Base-by-base conservation (phyloP, 2,888 invertebrate species). In the Sinopyrophorus schimmeli region DNA sequence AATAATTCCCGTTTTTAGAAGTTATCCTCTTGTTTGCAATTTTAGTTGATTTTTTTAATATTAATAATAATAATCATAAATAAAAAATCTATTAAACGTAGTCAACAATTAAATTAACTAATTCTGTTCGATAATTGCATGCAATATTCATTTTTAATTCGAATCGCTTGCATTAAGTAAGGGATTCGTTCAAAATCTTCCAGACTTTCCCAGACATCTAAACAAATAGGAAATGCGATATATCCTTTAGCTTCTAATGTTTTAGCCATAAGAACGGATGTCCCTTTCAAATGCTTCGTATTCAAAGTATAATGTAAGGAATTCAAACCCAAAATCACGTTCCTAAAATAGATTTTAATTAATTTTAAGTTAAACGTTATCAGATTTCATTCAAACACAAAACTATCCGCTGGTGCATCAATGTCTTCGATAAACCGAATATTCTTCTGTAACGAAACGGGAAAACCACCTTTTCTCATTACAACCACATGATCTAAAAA, bases 141-240 rank as follows among this genome's bases (percentile, higher is more conserved):
- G 15, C 17, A 10, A 30, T 18, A 34, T 28, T 47, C 43, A 11
- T n/a, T 34, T 74, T 76, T 72, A 70, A 76, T 38, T 72, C 77
- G 68, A 69, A 85, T 73, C 67, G 79, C 77, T 26, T 81, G 74
- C 76, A 84, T 78, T 20, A 87, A 68, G 63, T 80, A 85, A 0
- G 82, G 81, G 51, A 82, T 78, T 59, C 78, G 80, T 68, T 86
- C 84, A 59, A 77, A 75, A 26, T 77, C 73, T 0, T 77, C 74
- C 3, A 84, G 67, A 2, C 64, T 63, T 3, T 71, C 59, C 84
- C 84, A 87, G 43, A 74, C 71, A 24, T 62, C 65, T 7, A 74
- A 58, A 61, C 80, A 77, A 32, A 87, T 65, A 0, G 80, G 73
- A 1, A 86, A 75, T 0, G 81, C 75, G 0, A 73, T 74, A 60